These are phyloP conservation scores for Halichoerus grypus DNA, from an alignment of 2,113 vertebrate species.

Conservation along the genomic window DNA sequence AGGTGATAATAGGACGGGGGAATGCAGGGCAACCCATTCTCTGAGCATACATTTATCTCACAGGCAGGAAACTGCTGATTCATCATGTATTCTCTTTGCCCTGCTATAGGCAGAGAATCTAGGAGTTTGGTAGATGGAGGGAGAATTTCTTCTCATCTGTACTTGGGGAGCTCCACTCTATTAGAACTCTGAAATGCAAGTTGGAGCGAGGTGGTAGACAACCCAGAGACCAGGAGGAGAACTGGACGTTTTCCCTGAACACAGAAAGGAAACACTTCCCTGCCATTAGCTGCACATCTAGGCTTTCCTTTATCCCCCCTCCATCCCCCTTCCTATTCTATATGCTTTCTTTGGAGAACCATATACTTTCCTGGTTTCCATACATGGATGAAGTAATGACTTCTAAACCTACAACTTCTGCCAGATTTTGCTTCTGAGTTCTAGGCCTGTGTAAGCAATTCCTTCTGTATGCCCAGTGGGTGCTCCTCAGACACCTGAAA, in stretches of 20 bases:
- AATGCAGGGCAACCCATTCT: not conserved
- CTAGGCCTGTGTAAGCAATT: not conserved
- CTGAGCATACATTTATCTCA: not conserved
- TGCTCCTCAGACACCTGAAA: not conserved
- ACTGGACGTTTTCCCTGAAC: not conserved
- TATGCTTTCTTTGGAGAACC: not conserved
- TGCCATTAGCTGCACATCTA: not conserved
- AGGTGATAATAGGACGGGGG: not conserved
- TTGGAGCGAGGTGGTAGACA: not conserved
- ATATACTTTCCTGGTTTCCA: not conserved
- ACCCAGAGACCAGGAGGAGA: not conserved
- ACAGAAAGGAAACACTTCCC: not conserved
- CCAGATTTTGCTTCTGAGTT: not conserved
- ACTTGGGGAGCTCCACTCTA: not conserved
- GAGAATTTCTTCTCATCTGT: not conserved
- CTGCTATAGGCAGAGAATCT: not conserved
- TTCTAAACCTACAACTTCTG: not conserved
- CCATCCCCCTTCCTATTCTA: not conserved
- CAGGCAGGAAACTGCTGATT: not conserved
- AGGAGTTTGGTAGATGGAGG: not conserved
- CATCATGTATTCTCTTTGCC: not conserved
- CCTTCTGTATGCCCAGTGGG: not conserved
- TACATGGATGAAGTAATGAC: not conserved
- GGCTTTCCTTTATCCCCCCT: not conserved
- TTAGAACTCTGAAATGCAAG: not conserved